A percentile compares a stretch with the other conserved stretches of the same genome.
These are phyloP conservation scores for Plodia interpunctella DNA, from an alignment of 1,140 invertebrate genomes.

Conservation along the genomic window DNA sequence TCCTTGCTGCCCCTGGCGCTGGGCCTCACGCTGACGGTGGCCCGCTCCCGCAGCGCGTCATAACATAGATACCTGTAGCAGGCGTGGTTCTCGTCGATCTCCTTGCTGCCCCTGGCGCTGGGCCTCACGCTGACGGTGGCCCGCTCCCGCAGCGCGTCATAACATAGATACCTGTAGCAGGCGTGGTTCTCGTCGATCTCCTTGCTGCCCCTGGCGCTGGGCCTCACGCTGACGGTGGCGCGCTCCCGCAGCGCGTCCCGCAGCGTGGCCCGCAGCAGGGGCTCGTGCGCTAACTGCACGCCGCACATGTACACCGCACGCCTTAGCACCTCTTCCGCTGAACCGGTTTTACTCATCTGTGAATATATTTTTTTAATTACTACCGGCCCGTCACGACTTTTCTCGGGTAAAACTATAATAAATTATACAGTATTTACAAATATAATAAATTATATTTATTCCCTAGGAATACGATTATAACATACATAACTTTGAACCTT, in stretches of 20 bases:
- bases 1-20: background rate
- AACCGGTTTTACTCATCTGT: slow-evolving; percentile 44
- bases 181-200: slow-evolving; percentile 96
- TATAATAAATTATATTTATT: no score
- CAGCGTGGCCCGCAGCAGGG: slow-evolving; percentile 90
- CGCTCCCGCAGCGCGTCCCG: slow-evolving; percentile 94
- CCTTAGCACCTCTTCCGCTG: slow-evolving; percentile 87
- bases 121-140: background rate
- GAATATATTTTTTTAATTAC: no score
- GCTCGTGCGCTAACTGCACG: slow-evolving; percentile 94
- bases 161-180: slow-evolving; percentile 83
- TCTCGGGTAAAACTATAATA: no score
- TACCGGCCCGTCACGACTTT: no score
- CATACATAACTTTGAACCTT: no score
- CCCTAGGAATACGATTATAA: no score
- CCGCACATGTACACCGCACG: slow-evolving; percentile 96
- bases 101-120: background rate
- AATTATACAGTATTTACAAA: no score
- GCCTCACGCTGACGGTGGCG: slow-evolving; percentile 88
- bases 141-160: background rate
- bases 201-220: slow-evolving; percentile 95
- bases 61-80: slow-evolving; percentile 93
- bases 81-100: slow-evolving; percentile 41
- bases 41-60: slow-evolving; percentile 3
- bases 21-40: background rate